Conservation (phyloP, 2,113 vertebrate genomes). For the Mormyrus lacerda region DNA sequence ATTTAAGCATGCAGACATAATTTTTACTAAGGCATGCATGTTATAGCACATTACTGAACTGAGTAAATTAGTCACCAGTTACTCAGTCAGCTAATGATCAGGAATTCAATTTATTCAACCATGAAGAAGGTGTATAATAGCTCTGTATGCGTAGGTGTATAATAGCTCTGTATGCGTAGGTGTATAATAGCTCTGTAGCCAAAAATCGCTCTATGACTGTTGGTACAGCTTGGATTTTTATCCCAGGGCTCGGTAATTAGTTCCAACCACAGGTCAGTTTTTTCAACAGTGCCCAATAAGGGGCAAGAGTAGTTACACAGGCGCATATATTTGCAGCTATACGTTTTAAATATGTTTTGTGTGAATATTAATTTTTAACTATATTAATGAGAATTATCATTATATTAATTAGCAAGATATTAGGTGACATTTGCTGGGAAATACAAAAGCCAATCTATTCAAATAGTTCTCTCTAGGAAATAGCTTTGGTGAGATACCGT, state of each 20-base stretch:
- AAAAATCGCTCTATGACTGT: not conserved
- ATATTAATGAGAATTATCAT: not conserved
- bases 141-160: too few species aligned
- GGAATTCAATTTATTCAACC: not conserved
- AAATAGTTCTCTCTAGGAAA: not conserved
- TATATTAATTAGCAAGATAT: not conserved
- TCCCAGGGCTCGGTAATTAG: not conserved
- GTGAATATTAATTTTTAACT: not conserved
- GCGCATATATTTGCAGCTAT: not conserved
- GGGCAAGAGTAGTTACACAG: not conserved
- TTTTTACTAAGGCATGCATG: not conserved
- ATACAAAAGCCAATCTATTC: not conserved
- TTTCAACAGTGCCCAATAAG: not conserved
- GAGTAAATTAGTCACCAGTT: not conserved
- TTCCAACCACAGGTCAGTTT: not conserved
- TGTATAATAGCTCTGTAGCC: not conserved
- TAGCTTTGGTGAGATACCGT: not conserved
- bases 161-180: not conserved
- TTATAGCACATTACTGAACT: not conserved
- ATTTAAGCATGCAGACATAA: not conserved
- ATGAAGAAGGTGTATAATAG: not conserved
- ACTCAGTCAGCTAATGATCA: not conserved
- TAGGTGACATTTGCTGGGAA: not conserved
- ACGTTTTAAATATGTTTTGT: not conserved
- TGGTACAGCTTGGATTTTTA: not conserved